Percentiles rank a stretch among this genome's conserved stretches.
Conservation (phyloP, 2,888 invertebrate genomes). For the Caenorhabditis zanzibari region DNA sequence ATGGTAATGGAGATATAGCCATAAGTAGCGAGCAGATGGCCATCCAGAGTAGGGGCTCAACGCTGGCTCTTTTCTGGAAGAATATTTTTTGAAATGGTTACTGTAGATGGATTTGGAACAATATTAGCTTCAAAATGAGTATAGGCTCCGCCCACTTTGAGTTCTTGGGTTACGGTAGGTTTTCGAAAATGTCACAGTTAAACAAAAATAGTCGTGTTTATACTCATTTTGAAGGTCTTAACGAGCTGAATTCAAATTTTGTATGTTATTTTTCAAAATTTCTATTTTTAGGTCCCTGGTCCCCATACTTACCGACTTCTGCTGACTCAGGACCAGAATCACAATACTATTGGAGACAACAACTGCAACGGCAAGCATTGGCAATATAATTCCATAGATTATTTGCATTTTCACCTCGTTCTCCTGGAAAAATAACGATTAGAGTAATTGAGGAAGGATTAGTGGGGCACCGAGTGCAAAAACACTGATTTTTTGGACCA, state of each 20-base stretch:
- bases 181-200: background rate
- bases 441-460: too few species aligned
- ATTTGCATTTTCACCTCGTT: conserved; percentile 69
- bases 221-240: background rate
- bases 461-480: too few species aligned
- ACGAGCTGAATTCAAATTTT: background rate
- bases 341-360: conserved; percentile 72
- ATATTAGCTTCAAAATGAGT: background rate
- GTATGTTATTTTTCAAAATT: background rate
- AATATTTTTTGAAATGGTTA: background rate
- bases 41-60: conserved; percentile 76
- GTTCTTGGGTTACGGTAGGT: background rate
- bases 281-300: background rate
- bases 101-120: background rate
- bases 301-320: conserved; percentile 70
- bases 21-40: conserved; percentile 73
- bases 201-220: background rate
- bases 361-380: conserved; percentile 69
- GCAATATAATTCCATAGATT: conserved; percentile 72
- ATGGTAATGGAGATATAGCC: conserved; percentile 76
- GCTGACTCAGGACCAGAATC: conserved; percentile 70
- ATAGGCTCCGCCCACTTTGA: background rate
- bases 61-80: conserved; percentile 72
- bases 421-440: conserved; percentile 54
- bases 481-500: background rate